phyloP scores from a whole-genome alignment of 2,888 invertebrate species.

The Trichogramma evanescens region DNA sequence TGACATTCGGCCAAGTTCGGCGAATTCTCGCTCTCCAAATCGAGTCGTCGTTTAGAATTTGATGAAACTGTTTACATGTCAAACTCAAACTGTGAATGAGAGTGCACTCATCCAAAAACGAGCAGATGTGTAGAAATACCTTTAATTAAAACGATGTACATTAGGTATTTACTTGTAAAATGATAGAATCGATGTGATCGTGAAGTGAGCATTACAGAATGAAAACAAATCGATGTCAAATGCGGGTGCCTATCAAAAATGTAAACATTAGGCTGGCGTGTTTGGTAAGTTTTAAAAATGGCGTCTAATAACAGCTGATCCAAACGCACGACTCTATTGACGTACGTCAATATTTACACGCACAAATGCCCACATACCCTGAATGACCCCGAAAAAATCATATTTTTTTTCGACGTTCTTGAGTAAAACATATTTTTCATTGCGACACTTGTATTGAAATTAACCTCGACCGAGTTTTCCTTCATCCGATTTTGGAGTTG shows the following conservation, averaged over 20 bases:
- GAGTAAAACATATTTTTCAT: too few relatives aligned
- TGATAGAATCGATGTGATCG: background rate
- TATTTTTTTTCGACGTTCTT: too few relatives aligned
- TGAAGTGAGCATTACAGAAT: background rate
- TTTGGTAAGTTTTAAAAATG: conserved; percentile 22
- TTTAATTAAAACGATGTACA: conserved; percentile 30
- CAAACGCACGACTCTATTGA: background rate
- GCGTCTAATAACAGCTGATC: conserved; percentile 24
- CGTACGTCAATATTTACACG: too few relatives aligned
- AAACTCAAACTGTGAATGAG: conserved; percentile 51
- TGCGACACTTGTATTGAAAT: too few relatives aligned
- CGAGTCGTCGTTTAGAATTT: conserved; percentile 53
- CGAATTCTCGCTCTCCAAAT: conserved; percentile 51
- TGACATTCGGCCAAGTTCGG: conserved; percentile 36
- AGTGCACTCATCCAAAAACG: conserved; percentile 54
- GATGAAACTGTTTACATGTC: conserved; percentile 54
- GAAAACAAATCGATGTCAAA: background rate
- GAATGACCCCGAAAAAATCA: too few relatives aligned
- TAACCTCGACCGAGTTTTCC: too few relatives aligned
- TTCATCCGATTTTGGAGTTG: too few relatives aligned
- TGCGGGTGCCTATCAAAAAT: background rate
- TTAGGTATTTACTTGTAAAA: background rate
- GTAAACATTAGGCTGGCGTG: background rate
- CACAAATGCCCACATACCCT: too few relatives aligned
- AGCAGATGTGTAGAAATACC: conserved; percentile 58